phyloP scores from a whole-genome alignment of 2,797 vertebrate genomes.

The Leptoclinus maculatus region DNA sequence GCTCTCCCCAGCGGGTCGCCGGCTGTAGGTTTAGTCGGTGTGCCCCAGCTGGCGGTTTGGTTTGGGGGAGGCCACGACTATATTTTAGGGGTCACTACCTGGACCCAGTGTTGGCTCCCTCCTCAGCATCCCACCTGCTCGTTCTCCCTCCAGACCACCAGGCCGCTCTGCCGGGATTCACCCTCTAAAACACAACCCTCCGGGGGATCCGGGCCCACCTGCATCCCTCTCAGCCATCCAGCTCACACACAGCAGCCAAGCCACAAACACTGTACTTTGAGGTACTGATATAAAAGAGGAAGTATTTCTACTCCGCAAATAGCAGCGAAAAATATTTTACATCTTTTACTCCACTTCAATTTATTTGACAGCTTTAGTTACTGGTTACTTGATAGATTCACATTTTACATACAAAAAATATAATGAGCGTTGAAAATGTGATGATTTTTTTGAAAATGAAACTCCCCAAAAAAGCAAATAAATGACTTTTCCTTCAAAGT shows the following conservation, averaged over 20 bases:
- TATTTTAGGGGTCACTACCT: constrained; percentile 68
- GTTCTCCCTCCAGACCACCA: constrained; percentile 42
- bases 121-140: constrained; percentile 61
- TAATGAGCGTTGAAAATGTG: neutral
- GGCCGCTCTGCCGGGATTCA: constrained; percentile 1
- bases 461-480: too few relatives aligned
- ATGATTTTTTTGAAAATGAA: neutral
- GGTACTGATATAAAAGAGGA: neutral
- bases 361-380: neutral
- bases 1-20: constrained; percentile 16
- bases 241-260: constrained; percentile 21
- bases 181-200: constrained; percentile 35
- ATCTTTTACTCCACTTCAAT: neutral
- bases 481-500: neutral
- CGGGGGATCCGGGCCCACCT: constrained; percentile 45
- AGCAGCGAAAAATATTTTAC: neutral
- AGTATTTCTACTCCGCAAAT: neutral
- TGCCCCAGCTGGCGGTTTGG: constrained; percentile 49
- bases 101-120: constrained; percentile 24
- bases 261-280: neutral
- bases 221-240: constrained; percentile 11
- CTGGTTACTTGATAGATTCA: neutral
- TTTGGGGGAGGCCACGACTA: constrained; percentile 4
- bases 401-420: neutral
- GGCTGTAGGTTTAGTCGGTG: constrained; percentile 20